Conservation (phyloP, 2,113 vertebrate species). For the Microcebus griseorufus region DNA sequence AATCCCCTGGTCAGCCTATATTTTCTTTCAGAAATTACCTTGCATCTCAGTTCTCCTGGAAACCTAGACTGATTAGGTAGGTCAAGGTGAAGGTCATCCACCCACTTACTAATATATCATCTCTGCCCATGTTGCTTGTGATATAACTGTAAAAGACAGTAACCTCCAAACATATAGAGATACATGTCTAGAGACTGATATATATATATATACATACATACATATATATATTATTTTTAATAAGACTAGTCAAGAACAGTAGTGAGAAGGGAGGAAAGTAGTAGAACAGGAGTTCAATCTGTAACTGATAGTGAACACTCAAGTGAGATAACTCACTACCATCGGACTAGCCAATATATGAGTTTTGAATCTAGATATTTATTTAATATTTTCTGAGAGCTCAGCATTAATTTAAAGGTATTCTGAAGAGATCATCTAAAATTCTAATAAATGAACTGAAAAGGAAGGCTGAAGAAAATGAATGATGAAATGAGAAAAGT, state of each 20-base stretch:
- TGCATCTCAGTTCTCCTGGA: constrained; percentile 32
- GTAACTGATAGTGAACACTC: no score
- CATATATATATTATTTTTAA: no score
- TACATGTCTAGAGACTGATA: background rate
- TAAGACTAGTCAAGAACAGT: no score
- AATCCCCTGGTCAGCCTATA: background rate
- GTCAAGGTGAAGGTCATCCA: constrained; percentile 22
- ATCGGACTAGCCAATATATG: background rate
- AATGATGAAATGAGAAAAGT: background rate
- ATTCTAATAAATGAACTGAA: constrained; percentile 23
- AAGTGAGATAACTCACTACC: no score
- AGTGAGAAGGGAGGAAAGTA: no score
- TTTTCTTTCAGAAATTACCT: constrained; percentile 21
- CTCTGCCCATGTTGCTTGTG: background rate
- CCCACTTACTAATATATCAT: background rate
- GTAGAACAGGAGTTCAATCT: no score
- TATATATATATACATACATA: no score
- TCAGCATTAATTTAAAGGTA: background rate
- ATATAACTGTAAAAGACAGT: background rate
- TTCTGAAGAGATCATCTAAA: constrained; percentile 27
- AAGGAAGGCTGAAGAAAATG: constrained; percentile 14
- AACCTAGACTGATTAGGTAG: background rate
- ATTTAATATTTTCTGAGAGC: constrained; percentile 25
- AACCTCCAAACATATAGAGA: background rate
- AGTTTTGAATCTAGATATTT: background rate